Conservation (phyloP, 2,888 invertebrate species). For the Chydorus sphaericus region DNA sequence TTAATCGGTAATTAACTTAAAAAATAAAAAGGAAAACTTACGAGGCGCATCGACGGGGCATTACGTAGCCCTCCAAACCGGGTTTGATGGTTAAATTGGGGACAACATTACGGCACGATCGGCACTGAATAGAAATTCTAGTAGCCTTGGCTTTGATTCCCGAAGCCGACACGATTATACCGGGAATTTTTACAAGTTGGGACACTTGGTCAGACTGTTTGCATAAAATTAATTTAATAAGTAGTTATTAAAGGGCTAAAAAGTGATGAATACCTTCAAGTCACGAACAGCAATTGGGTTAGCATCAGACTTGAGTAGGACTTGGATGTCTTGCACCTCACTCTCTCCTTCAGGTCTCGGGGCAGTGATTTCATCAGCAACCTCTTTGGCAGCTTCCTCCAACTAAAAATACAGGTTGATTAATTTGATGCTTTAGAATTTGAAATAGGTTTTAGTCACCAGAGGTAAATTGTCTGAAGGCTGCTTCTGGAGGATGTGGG, state of each 20-base stretch:
- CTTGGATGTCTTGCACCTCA: conserved; percentile 80
- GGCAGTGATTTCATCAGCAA: conserved; percentile 89
- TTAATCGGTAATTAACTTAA: not conserved
- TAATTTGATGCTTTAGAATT: not conserved
- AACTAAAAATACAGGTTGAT: conserved; percentile 34
- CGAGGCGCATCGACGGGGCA: conserved; percentile 89
- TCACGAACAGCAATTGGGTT: conserved; percentile 66
- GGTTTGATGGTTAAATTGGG: conserved; percentile 82
- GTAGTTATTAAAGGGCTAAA: not conserved
- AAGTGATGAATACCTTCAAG: conserved; percentile 49
- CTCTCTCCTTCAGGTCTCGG: conserved; percentile 84
- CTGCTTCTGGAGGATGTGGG: conserved; percentile 77
- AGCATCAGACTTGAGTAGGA: conserved; percentile 69
- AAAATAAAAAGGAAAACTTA: conserved; percentile 35
- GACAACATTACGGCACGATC: conserved; percentile 77
- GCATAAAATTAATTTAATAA: conserved; percentile 23
- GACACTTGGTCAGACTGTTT: conserved; percentile 83
- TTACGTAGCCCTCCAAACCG: conserved; percentile 86
- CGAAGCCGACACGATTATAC: conserved; percentile 86
- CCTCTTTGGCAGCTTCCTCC: conserved; percentile 91
- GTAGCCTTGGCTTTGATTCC: conserved; percentile 92
- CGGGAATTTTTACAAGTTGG: conserved; percentile 81
- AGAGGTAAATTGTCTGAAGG: conserved; percentile 86
- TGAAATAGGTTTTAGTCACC: conserved; percentile 25
- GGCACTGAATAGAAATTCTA: conserved; percentile 85